Base-by-base conservation (phyloP, 2,888 invertebrate genomes). In the Trichopria drosophilae region DNA sequence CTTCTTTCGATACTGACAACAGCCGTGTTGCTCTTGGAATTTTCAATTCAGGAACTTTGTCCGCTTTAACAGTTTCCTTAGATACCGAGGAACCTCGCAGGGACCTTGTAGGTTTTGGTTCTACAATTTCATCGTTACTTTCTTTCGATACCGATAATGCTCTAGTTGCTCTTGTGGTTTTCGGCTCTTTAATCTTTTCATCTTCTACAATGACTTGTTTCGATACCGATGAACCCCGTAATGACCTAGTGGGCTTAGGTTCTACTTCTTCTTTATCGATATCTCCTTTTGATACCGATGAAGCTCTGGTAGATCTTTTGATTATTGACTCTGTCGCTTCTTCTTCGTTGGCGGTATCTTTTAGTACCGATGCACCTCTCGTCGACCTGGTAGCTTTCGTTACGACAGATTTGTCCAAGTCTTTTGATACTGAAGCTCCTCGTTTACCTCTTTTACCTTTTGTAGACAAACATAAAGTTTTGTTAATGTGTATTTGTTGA, bases 1-100 rank as follows among this genome's bases (percentile, higher is more conserved):
- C 45, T 24, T 71, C 68, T 12, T 65, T 65, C 3, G 67, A 63
- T 6, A 65, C 55, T 3, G 69, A 71, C 42, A 36, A 60, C 29
- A 59, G 60, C 1, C 70, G 63, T 45, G 40, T 64, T 37, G 59
- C 43, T 1, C 19, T 49, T 1, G 16, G 10, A 10, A 35, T 51
- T 10, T 12, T 26, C 10, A 9, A 5, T 32, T 37, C 40, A 12
- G 7, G 13, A 4, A 23, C 16, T 16, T 9, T 29, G 15, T 26
- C 35, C 16, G 42, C 43, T 6, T 19, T 29, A 12, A 7, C 31
- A 6, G 6, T 12, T 12, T 43, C 45, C 13, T 50, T 42, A 9
- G 50, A 31, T 9, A 53, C 40, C 4, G 51, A 53, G 10, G 41
- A 20, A 6, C 35, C 42, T 13, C 53, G 31, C 4, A 48, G 51